Conservation (phyloP, 2,113 vertebrate genomes). For the Anser brachyrhynchus region DNA sequence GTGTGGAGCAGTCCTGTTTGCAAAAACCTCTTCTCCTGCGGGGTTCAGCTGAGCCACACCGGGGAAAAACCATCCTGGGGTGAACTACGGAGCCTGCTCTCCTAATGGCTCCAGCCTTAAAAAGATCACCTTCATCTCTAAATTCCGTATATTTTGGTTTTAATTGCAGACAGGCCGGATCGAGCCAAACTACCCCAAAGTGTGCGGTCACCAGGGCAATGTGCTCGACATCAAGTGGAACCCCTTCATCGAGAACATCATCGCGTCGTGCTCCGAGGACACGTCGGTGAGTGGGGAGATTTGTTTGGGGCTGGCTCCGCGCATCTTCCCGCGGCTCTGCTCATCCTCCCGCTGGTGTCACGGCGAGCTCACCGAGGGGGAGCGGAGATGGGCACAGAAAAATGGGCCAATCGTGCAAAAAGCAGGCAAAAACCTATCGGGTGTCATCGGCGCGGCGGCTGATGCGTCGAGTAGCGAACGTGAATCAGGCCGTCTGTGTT, state of each 20-base stretch:
- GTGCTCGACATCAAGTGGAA: slow-evolving; percentile 99
- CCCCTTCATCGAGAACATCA: slow-evolving; percentile 97
- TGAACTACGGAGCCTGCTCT: fast-evolving
- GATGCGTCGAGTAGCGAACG: no score
- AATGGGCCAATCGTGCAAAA: not conserved
- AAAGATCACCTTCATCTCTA: not conserved
- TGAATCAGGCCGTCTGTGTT: not conserved
- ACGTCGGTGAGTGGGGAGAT: slow-evolving; percentile 83
- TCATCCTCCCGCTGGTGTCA: not conserved
- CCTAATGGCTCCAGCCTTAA: not conserved
- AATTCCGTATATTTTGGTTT: not conserved
- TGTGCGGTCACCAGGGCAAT: slow-evolving; percentile 95
- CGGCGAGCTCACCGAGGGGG: fast-evolving
- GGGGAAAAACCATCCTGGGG: not conserved
- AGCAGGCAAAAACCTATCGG: not conserved
- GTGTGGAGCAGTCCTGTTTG: not conserved
- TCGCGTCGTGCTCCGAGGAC: slow-evolving; percentile 96
- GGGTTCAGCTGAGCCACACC: not conserved
- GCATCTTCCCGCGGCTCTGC: not conserved
- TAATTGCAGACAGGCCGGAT: slow-evolving; percentile 84
- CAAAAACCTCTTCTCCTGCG: not conserved
- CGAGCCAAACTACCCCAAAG: slow-evolving; percentile 92
- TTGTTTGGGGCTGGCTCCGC: fast-evolving
- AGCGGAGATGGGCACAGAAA: not conserved
- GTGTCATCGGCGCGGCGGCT: not conserved